These are phyloP conservation scores for Eufriesea mexicana DNA, from an alignment of 1,140 invertebrate genomes.

Conservation along the genomic window DNA sequence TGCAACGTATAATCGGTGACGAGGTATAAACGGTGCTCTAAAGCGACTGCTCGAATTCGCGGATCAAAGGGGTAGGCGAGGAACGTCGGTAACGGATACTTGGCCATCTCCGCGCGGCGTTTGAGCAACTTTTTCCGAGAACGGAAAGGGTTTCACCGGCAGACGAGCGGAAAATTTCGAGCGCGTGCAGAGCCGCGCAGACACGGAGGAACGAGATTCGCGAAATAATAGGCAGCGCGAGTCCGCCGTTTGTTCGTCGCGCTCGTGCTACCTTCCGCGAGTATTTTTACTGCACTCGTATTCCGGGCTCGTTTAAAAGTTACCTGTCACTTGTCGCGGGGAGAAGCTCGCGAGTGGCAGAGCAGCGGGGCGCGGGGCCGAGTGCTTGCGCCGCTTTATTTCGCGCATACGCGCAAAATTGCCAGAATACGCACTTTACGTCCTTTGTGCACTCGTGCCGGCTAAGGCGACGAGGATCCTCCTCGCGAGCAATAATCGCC, in stretches of 20 bases:
- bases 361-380: not conserved
- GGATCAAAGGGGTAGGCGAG: not conserved
- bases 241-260: constrained; percentile 26
- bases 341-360: too few relatives aligned
- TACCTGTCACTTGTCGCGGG: constrained; percentile 33
- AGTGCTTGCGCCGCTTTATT: constrained; percentile 19
- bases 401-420: constrained; percentile 47
- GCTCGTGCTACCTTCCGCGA: not conserved
- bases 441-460: constrained; percentile 30
- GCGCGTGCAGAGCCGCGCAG: not conserved
- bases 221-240: constrained; percentile 40
- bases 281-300: constrained; percentile 45
- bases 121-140: not conserved
- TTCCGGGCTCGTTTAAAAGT: constrained; percentile 36
- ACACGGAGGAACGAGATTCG: constrained; percentile 17
- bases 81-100: not conserved
- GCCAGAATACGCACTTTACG: constrained; percentile 57
- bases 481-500: not conserved
- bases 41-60: too few relatives aligned
- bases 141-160: not conserved
- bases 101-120: not conserved
- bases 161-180: not conserved
- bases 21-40: too few relatives aligned
- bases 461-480: not conserved
- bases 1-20: too few relatives aligned